A percentile compares a stretch with the other conserved stretches of the same genome.
These are phyloP conservation scores for Drosophila rufa DNA, from an alignment of 1,140 invertebrate genomes.

Conservation along the genomic window DNA sequence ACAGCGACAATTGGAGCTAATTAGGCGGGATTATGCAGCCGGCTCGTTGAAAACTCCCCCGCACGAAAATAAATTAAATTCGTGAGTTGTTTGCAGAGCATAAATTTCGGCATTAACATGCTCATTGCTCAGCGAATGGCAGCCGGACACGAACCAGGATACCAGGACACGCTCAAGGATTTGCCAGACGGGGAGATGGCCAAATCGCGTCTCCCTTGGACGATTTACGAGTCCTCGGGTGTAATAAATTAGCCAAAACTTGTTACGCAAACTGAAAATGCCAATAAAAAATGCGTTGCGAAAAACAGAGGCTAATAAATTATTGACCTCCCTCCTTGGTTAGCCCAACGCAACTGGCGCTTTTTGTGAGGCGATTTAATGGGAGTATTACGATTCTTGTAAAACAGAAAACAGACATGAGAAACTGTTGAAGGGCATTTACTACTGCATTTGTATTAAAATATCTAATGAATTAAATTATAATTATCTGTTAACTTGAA, in stretches of 20 bases:
- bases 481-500: too few relatives aligned
- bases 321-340: slow-evolving; percentile 22
- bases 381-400: slow-evolving; percentile 9
- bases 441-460: neutral
- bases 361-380: slow-evolving; percentile 14
- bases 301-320: slow-evolving; percentile 65
- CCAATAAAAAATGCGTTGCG: slow-evolving; percentile 70
- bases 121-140: slow-evolving; percentile 56
- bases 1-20: slow-evolving; percentile 69
- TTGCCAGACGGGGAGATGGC: neutral
- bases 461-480: neutral
- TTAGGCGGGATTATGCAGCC: slow-evolving; percentile 61
- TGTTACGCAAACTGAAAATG: slow-evolving; percentile 69
- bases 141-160: slow-evolving; percentile 26
- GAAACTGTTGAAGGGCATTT: neutral
- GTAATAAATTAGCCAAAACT: slow-evolving; percentile 75
- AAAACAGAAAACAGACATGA: neutral
- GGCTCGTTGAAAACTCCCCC: slow-evolving; percentile 25
- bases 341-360: neutral
- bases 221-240: slow-evolving; percentile 64
- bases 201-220: slow-evolving; percentile 11
- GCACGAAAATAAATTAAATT: slow-evolving; percentile 66
- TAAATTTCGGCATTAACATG: slow-evolving; percentile 68
- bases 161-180: slow-evolving; percentile 29
- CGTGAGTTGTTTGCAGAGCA: slow-evolving; percentile 63